These are phyloP conservation scores for Punctoribates punctum DNA, from an alignment of 2,888 invertebrate species.

Conservation along the genomic window DNA sequence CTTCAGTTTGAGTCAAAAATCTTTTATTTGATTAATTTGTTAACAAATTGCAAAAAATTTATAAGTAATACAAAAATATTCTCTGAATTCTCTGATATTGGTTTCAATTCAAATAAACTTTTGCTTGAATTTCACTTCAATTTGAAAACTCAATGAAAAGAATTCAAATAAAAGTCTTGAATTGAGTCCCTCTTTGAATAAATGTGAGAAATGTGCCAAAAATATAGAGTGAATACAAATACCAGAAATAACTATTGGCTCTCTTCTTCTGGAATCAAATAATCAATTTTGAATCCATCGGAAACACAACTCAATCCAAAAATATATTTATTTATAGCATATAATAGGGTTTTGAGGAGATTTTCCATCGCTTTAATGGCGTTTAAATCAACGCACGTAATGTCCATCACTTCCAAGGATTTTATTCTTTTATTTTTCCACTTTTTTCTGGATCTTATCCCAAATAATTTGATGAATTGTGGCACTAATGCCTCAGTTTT, in stretches of 20 bases:
- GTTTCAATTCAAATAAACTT: background rate
- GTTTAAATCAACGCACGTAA: conserved; percentile 28
- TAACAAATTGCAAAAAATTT: too few relatives aligned
- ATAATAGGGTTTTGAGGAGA: background rate
- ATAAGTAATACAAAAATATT: too few relatives aligned
- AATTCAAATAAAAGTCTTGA: background rate
- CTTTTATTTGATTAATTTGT: too few relatives aligned
- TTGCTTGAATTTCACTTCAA: background rate
- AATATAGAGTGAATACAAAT: background rate
- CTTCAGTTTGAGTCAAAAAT: too few relatives aligned
- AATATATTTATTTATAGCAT: background rate
- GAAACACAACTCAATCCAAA: background rate
- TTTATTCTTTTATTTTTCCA: background rate
- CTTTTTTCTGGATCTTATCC: background rate
- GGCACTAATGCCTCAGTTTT: conserved; percentile 21
- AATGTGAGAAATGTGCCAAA: background rate
- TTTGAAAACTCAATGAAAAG: background rate
- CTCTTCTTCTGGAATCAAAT: background rate
- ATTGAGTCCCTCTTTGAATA: background rate
- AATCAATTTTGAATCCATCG: conserved; percentile 20
- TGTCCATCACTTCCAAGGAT: conserved; percentile 3
- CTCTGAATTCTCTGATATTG: too few relatives aligned
- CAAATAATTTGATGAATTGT: conserved; percentile 12
- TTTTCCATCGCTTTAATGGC: background rate
- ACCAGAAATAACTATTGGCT: background rate